Percentiles rank a stretch among this genome's conserved stretches.
Evolutionary conservation across 2,797 vertebrate species (phyloP).

Genomic region (Megalops cyprinoides): DNA sequence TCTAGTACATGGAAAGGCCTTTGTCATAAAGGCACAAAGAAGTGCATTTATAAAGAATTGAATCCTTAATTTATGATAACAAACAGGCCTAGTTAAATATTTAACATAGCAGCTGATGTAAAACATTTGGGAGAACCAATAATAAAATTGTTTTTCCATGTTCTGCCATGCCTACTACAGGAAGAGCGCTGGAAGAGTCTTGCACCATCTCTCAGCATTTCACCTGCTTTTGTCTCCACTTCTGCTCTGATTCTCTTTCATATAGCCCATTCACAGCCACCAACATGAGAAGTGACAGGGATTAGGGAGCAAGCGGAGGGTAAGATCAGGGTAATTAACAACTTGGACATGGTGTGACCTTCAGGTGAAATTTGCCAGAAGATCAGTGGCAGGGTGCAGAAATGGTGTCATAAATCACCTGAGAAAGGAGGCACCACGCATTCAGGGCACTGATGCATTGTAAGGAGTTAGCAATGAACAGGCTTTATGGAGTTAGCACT

Average conservation of each 20-base stretch:
- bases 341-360: background rate
- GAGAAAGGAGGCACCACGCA: background rate
- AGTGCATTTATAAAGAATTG: background rate
- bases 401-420: background rate
- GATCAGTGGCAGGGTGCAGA: background rate
- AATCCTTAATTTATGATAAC: background rate
- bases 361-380: background rate
- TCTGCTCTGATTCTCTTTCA: background rate
- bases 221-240: background rate
- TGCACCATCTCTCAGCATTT: background rate
- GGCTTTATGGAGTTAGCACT: background rate
- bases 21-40: background rate
- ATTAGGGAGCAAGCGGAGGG: slow-evolving; percentile 8
- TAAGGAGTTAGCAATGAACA: background rate
- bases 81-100: slow-evolving; percentile 18
- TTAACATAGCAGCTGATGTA: background rate
- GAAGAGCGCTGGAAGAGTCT: background rate
- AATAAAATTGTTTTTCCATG: background rate
- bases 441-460: background rate
- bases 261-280: background rate
- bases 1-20: background rate
- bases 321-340: slow-evolving; percentile 19
- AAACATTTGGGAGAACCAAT: background rate
- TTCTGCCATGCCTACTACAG: background rate
- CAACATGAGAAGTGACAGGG: background rate